phyloP scores from a whole-genome alignment of 2,113 vertebrate genomes.

The Nycticorax nycticorax region DNA sequence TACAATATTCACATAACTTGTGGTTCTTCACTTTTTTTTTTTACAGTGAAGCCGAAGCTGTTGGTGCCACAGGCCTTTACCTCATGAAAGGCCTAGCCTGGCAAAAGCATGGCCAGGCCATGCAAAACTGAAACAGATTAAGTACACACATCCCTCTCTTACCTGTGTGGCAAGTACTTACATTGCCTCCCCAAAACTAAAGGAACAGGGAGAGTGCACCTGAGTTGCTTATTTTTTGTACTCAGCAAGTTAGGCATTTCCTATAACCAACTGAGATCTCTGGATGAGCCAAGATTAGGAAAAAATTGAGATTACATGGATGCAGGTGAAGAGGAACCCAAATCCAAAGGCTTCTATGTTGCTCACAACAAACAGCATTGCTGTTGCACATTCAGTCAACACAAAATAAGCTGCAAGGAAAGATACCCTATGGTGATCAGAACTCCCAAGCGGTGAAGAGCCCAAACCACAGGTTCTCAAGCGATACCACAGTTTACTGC shows the following conservation, averaged over 20 bases:
- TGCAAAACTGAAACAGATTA: neutral
- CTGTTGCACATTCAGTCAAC: neutral
- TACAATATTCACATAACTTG: neutral
- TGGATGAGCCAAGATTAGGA: neutral
- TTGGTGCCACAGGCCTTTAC: neutral
- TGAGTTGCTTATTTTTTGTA: neutral
- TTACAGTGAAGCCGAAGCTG: neutral
- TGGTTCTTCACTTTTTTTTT: neutral
- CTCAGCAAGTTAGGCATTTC: neutral
- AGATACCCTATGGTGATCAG: neutral
- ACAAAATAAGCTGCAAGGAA: neutral
- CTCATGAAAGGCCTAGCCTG: neutral
- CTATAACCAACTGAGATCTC: neutral
- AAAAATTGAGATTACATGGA: neutral
- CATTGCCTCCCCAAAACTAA: neutral
- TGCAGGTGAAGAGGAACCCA: neutral
- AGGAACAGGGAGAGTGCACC: neutral
- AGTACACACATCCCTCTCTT: neutral
- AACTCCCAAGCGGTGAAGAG: neutral
- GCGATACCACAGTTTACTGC: neutral
- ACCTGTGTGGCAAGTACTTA: neutral
- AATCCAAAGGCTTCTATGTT: neutral
- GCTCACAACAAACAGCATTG: neutral
- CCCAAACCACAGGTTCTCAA: neutral
- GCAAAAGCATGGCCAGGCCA: neutral